Evolutionary conservation across 2,113 vertebrate genomes (phyloP).

Genomic region (Zeus faber): DNA sequence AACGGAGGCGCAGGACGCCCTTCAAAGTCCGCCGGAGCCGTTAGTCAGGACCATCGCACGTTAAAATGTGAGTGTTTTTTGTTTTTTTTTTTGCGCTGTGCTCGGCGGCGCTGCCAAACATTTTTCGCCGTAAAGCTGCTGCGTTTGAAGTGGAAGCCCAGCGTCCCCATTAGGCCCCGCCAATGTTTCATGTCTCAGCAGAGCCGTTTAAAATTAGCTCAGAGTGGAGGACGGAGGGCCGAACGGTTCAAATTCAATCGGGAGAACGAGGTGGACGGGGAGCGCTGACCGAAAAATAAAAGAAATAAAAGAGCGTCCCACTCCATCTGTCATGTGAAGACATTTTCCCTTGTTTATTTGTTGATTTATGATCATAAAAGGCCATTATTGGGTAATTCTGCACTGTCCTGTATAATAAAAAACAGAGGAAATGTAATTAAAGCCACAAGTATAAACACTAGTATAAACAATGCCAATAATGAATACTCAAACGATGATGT

Average conservation of each 20-base stretch:
- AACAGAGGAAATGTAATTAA: slow-evolving; percentile 2
- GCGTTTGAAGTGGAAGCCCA: slow-evolving; percentile 72
- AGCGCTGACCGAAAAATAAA: too few species aligned
- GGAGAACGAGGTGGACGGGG: slow-evolving; percentile 35
- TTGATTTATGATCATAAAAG: slow-evolving; percentile 12
- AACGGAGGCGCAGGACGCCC: slow-evolving; percentile 54
- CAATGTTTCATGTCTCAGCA: slow-evolving; percentile 50
- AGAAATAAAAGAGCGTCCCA: slow-evolving; percentile 43
- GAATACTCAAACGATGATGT: too few species aligned
- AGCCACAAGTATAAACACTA: slow-evolving; percentile 17
- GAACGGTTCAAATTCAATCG: too few species aligned
- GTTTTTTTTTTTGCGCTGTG: too few species aligned
- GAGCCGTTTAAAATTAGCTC: slow-evolving; percentile 58
- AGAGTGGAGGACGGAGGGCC: slow-evolving; percentile 39
- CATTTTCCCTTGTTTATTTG: too few species aligned
- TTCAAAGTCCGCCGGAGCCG: slow-evolving; percentile 72
- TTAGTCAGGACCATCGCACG: slow-evolving; percentile 62
- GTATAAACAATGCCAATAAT: too few species aligned
- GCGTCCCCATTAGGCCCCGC: slow-evolving; percentile 56
- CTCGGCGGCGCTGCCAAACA: slow-evolving; percentile 55
- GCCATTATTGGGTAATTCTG: slow-evolving; percentile 2
- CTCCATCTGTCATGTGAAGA: too few species aligned
- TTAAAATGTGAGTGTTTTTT: slow-evolving; percentile 71
- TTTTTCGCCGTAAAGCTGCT: slow-evolving; percentile 68
- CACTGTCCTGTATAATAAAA: slow-evolving; percentile 10